Base-by-base conservation (phyloP, 1,140 invertebrate species). In the Brachionus koreanus region DNA sequence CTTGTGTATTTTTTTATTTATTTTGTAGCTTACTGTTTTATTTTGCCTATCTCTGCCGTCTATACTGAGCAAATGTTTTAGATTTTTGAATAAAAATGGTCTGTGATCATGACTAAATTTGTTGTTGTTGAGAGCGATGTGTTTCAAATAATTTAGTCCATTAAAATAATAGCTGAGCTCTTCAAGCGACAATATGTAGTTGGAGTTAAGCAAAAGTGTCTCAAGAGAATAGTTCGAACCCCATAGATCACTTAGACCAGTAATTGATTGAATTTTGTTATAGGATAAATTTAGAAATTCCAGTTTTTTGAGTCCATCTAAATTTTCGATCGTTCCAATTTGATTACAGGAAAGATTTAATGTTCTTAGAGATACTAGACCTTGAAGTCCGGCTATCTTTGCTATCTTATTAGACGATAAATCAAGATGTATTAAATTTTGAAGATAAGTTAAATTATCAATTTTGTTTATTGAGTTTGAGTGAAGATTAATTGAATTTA, bases 391-490 rank as follows among this genome's bases (percentile, higher is more conserved):
- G 87, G 94, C 91, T 83, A 99, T 95, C 87, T 94, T 92, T 84
- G 91, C 92, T 10, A 99, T 92, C 74, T 96, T 92, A 89, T 99
- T 99, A 87, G 97, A 98, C n/a, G 96, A 99, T 57, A 99, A 87
- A 89, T 99, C 97, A 69, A 99, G 89, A 81, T 87, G 85, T 85
- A 86, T 84, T 74, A 86, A 83, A 61, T 85, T 83, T 43, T 84
- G 84, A 13, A 88, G 82, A 33, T 76, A 67, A 63, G 87, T 85
- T 76, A 89, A 83, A 83, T 88, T 87, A 83, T 85, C 85, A 37
- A 88, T 87, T 76, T 85, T 86, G 65, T 84, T 86, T 82, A 88
- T 87, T 74, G 85, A 95, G 89, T 98, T 99, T 87, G 97, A 98
- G n/a, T 96, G 98, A 49, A 99, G 87, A 89, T 99, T 97, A 72